Conservation (phyloP, 1,140 invertebrate species). For the Goniozus legneri region DNA sequence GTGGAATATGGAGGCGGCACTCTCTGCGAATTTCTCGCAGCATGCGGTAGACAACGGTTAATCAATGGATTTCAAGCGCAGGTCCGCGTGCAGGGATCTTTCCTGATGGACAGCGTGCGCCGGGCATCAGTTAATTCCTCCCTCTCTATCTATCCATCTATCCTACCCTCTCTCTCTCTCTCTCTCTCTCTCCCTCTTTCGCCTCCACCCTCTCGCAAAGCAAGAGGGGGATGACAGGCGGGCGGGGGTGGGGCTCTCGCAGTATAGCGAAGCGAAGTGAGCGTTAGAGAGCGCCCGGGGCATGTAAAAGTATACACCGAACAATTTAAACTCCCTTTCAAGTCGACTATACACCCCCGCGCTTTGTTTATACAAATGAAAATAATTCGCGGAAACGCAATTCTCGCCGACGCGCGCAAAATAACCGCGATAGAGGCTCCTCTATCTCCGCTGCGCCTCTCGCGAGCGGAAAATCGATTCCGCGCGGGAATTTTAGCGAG, state of each 20-base stretch:
- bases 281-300: slow-evolving; percentile 16
- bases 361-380: slow-evolving; percentile 50
- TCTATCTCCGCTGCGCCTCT: background rate
- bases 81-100: slow-evolving; percentile 45
- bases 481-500: too few species aligned
- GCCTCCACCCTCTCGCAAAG: too few species aligned
- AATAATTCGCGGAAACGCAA: slow-evolving; percentile 38
- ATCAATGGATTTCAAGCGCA: slow-evolving; percentile 54
- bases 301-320: slow-evolving; percentile 42
- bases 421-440: slow-evolving; percentile 9
- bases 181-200: too few species aligned
- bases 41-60: slow-evolving; percentile 49
- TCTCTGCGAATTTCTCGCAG: slow-evolving; percentile 20
- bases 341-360: too few species aligned
- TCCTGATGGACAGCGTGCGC: slow-evolving; percentile 51
- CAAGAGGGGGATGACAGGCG: background rate
- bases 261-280: background rate
- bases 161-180: too few species aligned
- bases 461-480: background rate
- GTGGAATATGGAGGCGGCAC: too few species aligned
- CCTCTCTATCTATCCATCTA: too few species aligned
- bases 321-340: slow-evolving; percentile 50
- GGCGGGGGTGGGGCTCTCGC: background rate
- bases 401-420: slow-evolving; percentile 11
- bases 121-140: too few species aligned